Base-by-base conservation (phyloP, 2,888 invertebrate genomes). In the Acleris sparsana region DNA sequence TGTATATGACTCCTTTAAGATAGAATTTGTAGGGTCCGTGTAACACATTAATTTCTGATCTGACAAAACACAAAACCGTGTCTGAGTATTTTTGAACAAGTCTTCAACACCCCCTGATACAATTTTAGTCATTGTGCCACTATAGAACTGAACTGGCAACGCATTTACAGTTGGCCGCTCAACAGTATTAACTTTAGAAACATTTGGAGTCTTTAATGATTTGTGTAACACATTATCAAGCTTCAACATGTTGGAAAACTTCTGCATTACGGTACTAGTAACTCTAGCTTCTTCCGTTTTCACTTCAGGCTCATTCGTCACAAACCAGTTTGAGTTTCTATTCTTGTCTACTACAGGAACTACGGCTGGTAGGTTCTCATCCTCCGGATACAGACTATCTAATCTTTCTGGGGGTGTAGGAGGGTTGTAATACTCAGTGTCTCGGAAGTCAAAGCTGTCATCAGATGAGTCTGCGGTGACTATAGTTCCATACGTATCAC, bases 1-100 rank as follows among this genome's bases (percentile, higher is more conserved):
- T 5, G 94, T 89, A 78, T 97, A 94, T 22, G 94, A 89, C 84
- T 97, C 97, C 79, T 96, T 96, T 22, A 95, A 80, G 46, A 94
- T 89, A 46, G 94, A 93, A 85, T 95, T 95, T 62, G 94, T 94
- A 72, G 95, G 95, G 78, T 97, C 97, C 5, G 94, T 89, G 75
- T 95, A 96, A 78, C 96, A 96, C 71, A 94, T 93, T 33, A 97
- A 88, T 78, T 95, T 95, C 53, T 95, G 94, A 71, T 96, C 95
- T 5, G 95, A 94, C 25, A 97, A 83, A 49, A 95, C 94, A 78
- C 95, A 96, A 86, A 95, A 95, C 51, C 96, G 93, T n/a, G 93
- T 93, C 70, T 95, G 95, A 77, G 96, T 94, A 80, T 97, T 96
- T 70, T 96, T 96, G 60, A 96, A 94, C 63, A 96, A 88, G 71